phyloP scores from a whole-genome alignment of 1,140 invertebrate species.

The Papilio polytes region DNA sequence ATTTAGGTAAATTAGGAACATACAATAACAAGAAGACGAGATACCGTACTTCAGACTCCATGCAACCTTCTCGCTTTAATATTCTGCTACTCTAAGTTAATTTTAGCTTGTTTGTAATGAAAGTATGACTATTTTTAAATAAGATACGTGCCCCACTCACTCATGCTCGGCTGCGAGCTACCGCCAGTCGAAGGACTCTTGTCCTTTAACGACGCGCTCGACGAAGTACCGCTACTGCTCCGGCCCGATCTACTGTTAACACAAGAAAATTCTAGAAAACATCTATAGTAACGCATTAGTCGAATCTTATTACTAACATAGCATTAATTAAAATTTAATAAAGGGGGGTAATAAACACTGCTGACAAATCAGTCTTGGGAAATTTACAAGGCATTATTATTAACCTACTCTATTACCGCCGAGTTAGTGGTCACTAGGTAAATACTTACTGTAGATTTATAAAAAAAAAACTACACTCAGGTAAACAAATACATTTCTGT shows the following conservation, averaged over 20 bases:
- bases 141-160: slow-evolving; percentile 71
- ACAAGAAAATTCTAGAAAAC: slow-evolving; percentile 7
- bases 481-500: neutral
- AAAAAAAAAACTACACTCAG: no score
- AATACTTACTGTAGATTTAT: no score
- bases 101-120: neutral
- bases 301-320: neutral
- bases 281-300: neutral
- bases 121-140: neutral
- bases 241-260: slow-evolving; percentile 64
- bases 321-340: no score
- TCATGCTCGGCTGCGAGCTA: slow-evolving; percentile 70
- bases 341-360: no score
- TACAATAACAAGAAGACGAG: no score
- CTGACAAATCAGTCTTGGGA: no score
- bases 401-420: no score
- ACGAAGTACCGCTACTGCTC: slow-evolving; percentile 75
- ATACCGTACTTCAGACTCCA: no score
- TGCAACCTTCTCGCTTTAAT: no score
- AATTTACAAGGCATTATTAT: no score
- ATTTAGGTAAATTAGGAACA: no score
- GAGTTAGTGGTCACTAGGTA: no score
- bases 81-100: neutral
- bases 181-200: slow-evolving; percentile 72
- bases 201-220: slow-evolving; percentile 71